Base-by-base conservation (phyloP, 2,797 vertebrate species). In the Phyllotis vaccarum region DNA sequence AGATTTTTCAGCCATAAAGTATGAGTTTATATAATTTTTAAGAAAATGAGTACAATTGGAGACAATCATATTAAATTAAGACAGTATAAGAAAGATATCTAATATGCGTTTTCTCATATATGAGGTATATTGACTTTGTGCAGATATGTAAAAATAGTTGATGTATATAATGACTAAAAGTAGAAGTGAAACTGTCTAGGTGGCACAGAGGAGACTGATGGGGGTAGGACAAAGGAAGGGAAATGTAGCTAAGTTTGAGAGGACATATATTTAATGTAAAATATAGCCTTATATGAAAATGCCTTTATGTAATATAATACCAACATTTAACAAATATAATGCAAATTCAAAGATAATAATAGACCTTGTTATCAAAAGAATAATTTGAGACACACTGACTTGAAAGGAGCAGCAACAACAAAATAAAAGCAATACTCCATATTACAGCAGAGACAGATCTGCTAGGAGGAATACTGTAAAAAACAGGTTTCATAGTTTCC, bases 341-440 rank as follows among this genome's bases (percentile, higher is more conserved):
- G 70, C 40, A 74, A 43, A 43, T 24, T 74, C 10, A 24, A 40
- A 43, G 24, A 22, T 72, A 72, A 37, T 37, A n/a, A 37, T 72
- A 29, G 4, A 10, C 3, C 3, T 3, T n/a, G 21, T 86, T 93
- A 88, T 52, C 75, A 0, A 46, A 93, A 87, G 88, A 21, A 91
- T 83, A 21, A 91, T 86, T 86, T 95, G 22, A 72, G 40, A 86
- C 6, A 94, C 24, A 78, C 27, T 13, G 83, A 86, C 27, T 76
- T 49, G 46, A 14, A 49, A 76, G 72, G 1, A n/a, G 62, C 56
- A 49, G 49, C 86, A 90, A 70, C 64, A 87, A 74, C 7, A 92
- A 82, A 2, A 31, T 12, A n/a, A 40, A 37, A 60, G 37, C 56
- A 40, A 16, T 16, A 7, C 27, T 10, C 1, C 58, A 1, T 91